A percentile compares a stretch with the other conserved stretches of the same genome.
Conservation (phyloP, 92 coral and sea anemone genomes). For the Palythoa heliodiscus region DNA sequence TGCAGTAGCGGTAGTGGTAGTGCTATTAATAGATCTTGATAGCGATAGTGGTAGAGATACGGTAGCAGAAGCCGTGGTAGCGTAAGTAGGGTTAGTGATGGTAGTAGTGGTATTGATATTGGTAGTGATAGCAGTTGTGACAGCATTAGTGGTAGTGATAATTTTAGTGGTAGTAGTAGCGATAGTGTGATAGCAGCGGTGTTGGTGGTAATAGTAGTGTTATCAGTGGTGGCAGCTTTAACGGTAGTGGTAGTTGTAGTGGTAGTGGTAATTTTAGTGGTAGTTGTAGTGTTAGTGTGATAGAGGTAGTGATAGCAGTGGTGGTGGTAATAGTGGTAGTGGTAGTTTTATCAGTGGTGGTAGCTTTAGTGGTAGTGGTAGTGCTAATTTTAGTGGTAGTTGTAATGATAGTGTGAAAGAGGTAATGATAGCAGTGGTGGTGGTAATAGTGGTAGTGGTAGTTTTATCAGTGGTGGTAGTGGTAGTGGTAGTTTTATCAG, state of each 20-base stretch:
- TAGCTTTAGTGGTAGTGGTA: not conserved
- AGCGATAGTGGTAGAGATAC: not conserved
- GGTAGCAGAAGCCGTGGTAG: not conserved
- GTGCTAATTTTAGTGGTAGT: not conserved
- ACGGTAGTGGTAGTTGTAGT: not conserved
- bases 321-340: not conserved
- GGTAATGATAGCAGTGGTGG: too few relatives aligned
- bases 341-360: too few relatives aligned
- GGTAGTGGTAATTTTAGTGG: not conserved
- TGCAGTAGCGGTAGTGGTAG: not conserved
- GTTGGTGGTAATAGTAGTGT: not conserved
- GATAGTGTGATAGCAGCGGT: not conserved
- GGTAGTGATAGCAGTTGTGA: not conserved
- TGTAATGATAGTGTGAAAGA: too few relatives aligned
- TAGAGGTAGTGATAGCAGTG: not conserved
- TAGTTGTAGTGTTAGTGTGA: not conserved
- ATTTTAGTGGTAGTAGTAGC: not conserved
- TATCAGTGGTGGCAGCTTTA: not conserved
- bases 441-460: too few relatives aligned
- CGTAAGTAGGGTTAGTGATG: not conserved
- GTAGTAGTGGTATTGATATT: not conserved
- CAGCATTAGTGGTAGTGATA: not conserved
- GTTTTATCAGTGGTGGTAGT: not conserved
- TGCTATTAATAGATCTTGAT: not conserved
- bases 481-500: not conserved